Evolutionary conservation across 2,113 vertebrate genomes (phyloP), one percentile per base, ranked within the genome.

Genomic region (Grantiella picta): DNA sequence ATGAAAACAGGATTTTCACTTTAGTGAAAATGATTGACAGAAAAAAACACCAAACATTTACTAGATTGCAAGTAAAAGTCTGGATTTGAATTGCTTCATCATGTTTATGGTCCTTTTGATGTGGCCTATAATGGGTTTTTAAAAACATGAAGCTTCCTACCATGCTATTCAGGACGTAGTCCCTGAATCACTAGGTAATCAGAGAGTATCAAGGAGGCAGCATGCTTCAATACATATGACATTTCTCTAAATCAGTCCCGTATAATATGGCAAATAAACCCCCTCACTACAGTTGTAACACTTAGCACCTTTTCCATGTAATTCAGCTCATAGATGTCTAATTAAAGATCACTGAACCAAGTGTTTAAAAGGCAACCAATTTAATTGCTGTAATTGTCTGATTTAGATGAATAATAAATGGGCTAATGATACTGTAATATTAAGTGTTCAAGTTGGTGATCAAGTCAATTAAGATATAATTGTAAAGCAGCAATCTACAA

Each of bases 321-420:
- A 82, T 92, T 95, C 72, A 38, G 40, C 80, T 96, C 83, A 84
- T 75, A 59, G 90, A 96, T 23, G 6, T 93, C 71, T 97, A 97
- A 97, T 98, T 97, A 98, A 97, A 97, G 86, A 97, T 96, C 96
- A 97, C 72, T 95, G 96, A 98, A 96, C 96, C 96, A 97, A 97
- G 63, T 94, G 45, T 95, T 96, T 96, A 90, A 97, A 96, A 96
- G 73, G 82, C 91, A 97, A 90, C 53, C 75, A 85, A 73, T 96
- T 93, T 98, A 98, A 97, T 97, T 97, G 96, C 94, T 53, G 68
- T 95, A 97, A 97, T 87, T 97, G 94, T 95, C 89, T 97, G 94
- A 97, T 95, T 97, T 97, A 96, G 88, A 96, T 91, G 95, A 97
- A 97, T 97, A 97, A 96, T 97, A 97, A 97, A 94, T 79, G 57